Base-by-base conservation (phyloP, 2,797 vertebrate species). In the Cryptoblepharus egeriae region DNA sequence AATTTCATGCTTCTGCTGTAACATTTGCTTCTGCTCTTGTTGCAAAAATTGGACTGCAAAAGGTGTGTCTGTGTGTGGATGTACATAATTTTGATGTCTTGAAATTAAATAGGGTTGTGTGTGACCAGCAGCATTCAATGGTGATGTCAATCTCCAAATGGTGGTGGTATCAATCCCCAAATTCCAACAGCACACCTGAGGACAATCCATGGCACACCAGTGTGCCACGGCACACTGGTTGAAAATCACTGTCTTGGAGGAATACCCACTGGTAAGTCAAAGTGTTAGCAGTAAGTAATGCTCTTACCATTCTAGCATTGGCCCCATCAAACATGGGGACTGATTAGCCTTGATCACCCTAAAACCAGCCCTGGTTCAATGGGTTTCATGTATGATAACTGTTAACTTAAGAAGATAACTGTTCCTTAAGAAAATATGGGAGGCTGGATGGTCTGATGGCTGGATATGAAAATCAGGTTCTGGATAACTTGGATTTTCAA, bases 1-100 rank as follows among this genome's bases (percentile, higher is more conserved):
- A 76, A 85, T 84, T 86, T 85, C 65, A 88, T 63, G 61, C 55
- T 76, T 75, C 84, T 88, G 81, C 88, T 61, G 18, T 16, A 55
- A 39, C 1, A 1, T 18, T 85, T 76, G 28, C 68, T 71, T 65
- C 71, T 72, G 71, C 52, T 49, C 55, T 80, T n/a, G 22, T 61
- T 28, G 79, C 64, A 26, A 85, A 84, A 86, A 37, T 1, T 24
- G n/a, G 24, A 63, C 37, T 35, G 0, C 9, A 45, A 70, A 82
- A 1, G 26, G 0, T 63, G 11, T 75, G 61, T 71, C 2, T 42
- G 1, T 70, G 37, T 37, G 61, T 8, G 52, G 18, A 55, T n/a
- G 32, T 3, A 10, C 26, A 82, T 30, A 20, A 22, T 16, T 35
- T 70, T 42, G 28, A 42, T 87, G 24, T 42, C 12, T 83, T 81